Conservation (phyloP, 2,888 invertebrate genomes). For the Xylota segnis region DNA sequence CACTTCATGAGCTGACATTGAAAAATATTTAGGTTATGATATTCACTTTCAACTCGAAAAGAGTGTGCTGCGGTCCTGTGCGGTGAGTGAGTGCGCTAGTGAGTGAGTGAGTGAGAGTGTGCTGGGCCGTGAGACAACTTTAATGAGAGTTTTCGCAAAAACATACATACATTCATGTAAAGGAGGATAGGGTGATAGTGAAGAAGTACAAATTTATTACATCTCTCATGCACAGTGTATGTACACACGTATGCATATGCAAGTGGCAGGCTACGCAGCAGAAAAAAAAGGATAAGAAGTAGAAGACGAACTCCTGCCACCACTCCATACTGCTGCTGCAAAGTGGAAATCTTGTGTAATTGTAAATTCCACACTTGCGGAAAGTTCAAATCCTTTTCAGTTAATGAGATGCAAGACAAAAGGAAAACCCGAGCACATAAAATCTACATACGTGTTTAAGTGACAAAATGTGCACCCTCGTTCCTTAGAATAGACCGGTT, state of each 20-base stretch:
- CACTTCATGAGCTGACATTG: conserved; percentile 65
- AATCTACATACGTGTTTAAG: conserved; percentile 77
- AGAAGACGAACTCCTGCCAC: conserved; percentile 38
- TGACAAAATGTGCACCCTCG: conserved; percentile 74
- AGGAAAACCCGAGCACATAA: conserved; percentile 68
- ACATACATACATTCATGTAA: not conserved
- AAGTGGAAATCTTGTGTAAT: conserved; percentile 73
- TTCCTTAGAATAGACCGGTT: conserved; percentile 24
- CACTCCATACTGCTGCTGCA: conserved; percentile 32
- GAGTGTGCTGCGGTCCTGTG: conserved; percentile 10
- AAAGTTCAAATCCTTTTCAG: conserved; percentile 75
- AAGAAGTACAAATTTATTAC: conserved; percentile 56
- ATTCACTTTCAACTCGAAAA: conserved; percentile 66
- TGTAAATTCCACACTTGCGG: conserved; percentile 73
- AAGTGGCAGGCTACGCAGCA: conserved; percentile 30
- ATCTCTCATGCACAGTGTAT: conserved; percentile 27
- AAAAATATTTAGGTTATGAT: conserved; percentile 75
- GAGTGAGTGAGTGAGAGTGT: conserved; percentile 6
- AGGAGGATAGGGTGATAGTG: not conserved
- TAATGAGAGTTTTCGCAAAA: conserved; percentile 36
- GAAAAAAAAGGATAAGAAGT: conserved; percentile 32
- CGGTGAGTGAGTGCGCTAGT: conserved; percentile 17
- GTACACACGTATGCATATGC: conserved; percentile 46
- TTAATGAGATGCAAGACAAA: conserved; percentile 77
- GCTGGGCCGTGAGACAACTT: conserved; percentile 57